Base-by-base conservation (phyloP, 37 sponge, comb jelly and placozoan genomes). In the Spongia lamella region DNA sequence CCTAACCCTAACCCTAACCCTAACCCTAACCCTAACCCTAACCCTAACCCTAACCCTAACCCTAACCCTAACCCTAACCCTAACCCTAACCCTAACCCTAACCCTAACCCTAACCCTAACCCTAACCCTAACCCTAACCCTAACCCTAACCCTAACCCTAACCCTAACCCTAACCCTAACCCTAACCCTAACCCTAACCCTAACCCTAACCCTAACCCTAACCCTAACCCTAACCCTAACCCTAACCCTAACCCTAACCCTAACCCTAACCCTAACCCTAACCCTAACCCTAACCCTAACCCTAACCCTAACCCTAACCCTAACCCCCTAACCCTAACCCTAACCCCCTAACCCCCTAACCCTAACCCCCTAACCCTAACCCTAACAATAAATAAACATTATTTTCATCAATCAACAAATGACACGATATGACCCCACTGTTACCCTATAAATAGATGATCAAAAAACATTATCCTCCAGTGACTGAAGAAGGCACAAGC, bases 1-100 rank as follows among this genome's bases (percentile, higher is more conserved):
- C 67, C 67, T 65, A 65, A 65, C 67, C 67, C 67, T 65, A 65
- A 65, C 67, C 67, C 67, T 65, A 65, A 65, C 67, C 67, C 67
- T 65, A 65, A 65, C 67, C 67, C 67, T 65, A 65, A 65, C 67
- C 67, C 67, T 65, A 65, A 65, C 67, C 67, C 67, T 65, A 65
- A 65, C 67, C 67, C 67, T 65, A 65, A 65, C 67, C 67, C 67
- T 65, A 65, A 65, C 67, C 67, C 67, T 65, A 65, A 65, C 67
- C 67, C 67, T 65, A 65, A 65, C 67, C 67, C 67, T 65, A 65
- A 65, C 67, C 67, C 67, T 65, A 65, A 65, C 67, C 67, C 67
- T 65, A 65, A 65, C 67, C 67, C 67, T 65, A 65, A 65, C 67
- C 67, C 67, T 65, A 65, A 65, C 67, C 67, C 67, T 65, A 65